A percentile compares a stretch with the other conserved stretches of the same genome.
These are phyloP conservation scores for Pogoniulus pusillus DNA, from an alignment of 2,797 vertebrate genomes.

Conservation along the genomic window DNA sequence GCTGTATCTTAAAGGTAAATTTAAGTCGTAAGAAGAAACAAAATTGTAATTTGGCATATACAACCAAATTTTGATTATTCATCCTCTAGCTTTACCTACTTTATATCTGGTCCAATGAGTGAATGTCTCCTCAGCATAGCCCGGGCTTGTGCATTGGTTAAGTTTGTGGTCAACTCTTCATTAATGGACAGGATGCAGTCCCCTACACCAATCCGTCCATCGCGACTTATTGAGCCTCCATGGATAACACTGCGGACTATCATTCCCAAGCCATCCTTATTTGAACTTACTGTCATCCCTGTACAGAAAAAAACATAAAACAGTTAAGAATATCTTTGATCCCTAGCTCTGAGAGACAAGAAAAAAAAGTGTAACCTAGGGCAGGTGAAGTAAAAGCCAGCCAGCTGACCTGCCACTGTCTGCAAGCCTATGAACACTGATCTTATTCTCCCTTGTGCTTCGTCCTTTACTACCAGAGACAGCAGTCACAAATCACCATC, in stretches of 20 bases:
- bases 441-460: neutral
- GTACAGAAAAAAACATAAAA: neutral
- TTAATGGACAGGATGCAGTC: constrained; percentile 95
- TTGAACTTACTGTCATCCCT: constrained; percentile 97
- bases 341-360: neutral
- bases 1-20: neutral
- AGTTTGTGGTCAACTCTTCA: constrained; percentile 86
- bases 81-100: constrained; percentile 75
- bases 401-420: fast-evolving
- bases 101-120: constrained; percentile 91
- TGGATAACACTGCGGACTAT: constrained; percentile 94
- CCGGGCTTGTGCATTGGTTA: constrained; percentile 91
- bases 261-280: constrained; percentile 92
- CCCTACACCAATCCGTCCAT: constrained; percentile 90
- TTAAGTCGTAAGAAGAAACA: neutral
- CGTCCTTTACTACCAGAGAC: neutral
- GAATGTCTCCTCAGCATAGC: constrained; percentile 95
- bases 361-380: neutral
- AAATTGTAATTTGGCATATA: neutral
- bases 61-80: neutral
- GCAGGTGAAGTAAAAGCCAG: neutral
- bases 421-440: neutral
- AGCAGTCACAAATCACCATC: neutral
- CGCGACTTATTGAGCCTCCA: constrained; percentile 92
- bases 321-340: neutral